Evolutionary conservation across 1,140 invertebrate genomes (phyloP), one percentile per base, ranked within the genome.

Genomic region (Drosophila suzukii): DNA sequence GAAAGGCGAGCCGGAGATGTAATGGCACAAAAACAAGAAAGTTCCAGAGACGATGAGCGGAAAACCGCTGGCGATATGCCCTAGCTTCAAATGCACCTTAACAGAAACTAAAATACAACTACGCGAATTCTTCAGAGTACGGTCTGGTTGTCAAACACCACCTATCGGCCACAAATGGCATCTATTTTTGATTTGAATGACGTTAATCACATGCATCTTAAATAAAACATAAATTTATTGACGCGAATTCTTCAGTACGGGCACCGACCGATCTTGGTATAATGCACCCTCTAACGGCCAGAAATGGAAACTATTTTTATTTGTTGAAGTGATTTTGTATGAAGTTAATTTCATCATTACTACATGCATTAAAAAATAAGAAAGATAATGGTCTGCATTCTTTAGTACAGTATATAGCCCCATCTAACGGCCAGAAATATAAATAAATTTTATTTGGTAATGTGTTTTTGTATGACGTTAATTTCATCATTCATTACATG

Each of bases 1-100:
- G 96, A 82, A 82, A 82, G 79, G 79, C 78, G 81, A 75, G 67
- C 54, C 81, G 60, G 61, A 80, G 71, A 57, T 84, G 81, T 84
- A 84, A 85, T 84, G 68, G 55, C 17, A 34, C 20, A 59, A 43
- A 77, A 66, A 49, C 76, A 66, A 62, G 27, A 41, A 24, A 34
- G 27, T 39, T 15, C 12, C 24, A 66, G 20, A 7, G 15, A 2
- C 34, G 15, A 46, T 15, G 4, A 3, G 0, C 4, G 11, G n/a
- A 30, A 39, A 30, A 17, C 27, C 15, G 27, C 1, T 20, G 39
- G 13, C 11, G 13, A 11, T 11, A 63, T 60, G 27, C 55, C 11
- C 61, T 60, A 15, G 27, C 24, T 30, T 49, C 1, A n/a, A 1
- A 12, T 24, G 27, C 27, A 27, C 3, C 27, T 27, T 5, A 27